Base-by-base conservation (phyloP, 2,113 vertebrate species). In the Eurystomus gularis region DNA sequence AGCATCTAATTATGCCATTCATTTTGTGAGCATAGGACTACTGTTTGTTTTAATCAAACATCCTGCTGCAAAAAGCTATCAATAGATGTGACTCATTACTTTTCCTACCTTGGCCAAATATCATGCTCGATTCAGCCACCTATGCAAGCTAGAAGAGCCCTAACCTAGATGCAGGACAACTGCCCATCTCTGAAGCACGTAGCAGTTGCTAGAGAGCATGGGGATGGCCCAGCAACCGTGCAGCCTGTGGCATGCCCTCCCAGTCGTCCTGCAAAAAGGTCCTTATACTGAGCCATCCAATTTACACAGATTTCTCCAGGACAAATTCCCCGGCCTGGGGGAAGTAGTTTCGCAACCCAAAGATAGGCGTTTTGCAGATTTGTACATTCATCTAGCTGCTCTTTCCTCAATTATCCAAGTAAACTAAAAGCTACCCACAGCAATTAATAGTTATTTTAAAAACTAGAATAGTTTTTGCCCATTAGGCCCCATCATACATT, bases 41-140 rank as follows among this genome's bases (percentile, higher is more conserved):
- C 66, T 75, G 33, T 68, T 90, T 68, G 85, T 55, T 78, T 86
- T 64, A 55, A 68, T 77, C 95, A 94, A 87, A 94, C 95, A 94
- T 90, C 87, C 93, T 94, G 88, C 62, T 90, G 44, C 91, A 60
- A 72, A 86, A 81, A 91, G 9, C 54, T 57, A 24, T 54, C 91
- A 11, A 62, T 46, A 79, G 39, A 42, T 29, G 44, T 77, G 86
- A 88, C 29, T 95, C 71, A 65, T 44, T 65, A 40, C 89, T 35
- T 80, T 68, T 73, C 65, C 69, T 79, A 19, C 69, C 29, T 58
- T 76, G 37, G 12, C 57, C 68, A 86, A 69, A 55, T 57, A 58
- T 14, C 46, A 7, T 19, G 40, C 39, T 62, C 40, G 26, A 1
- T 57, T 61, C 55, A 80, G 79, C n/a, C 51, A 54, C 51, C 72